Conservation (phyloP, 2,797 vertebrate species). For the Darevskia nairensis region DNA sequence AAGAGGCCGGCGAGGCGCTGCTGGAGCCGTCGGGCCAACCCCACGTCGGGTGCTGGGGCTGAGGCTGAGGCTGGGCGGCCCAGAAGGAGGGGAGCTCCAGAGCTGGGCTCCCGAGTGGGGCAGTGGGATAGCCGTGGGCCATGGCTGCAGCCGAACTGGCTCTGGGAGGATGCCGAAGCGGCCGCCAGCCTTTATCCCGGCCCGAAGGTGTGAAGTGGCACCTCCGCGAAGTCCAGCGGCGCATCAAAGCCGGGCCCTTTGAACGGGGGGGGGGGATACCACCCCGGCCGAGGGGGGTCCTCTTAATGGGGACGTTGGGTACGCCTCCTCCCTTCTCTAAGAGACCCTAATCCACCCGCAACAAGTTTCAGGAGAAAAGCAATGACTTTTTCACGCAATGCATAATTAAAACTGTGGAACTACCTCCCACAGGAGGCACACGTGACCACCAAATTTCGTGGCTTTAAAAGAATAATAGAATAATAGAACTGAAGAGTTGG, state of each 20-base stretch:
- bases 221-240: slow-evolving; percentile 70
- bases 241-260: slow-evolving; percentile 76
- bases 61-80: slow-evolving; percentile 53
- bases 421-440: no score
- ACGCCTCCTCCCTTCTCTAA: no score
- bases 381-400: no score
- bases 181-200: slow-evolving; percentile 81
- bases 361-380: no score
- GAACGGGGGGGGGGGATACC: neutral
- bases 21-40: slow-evolving; percentile 41
- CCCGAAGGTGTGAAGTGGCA: slow-evolving; percentile 80
- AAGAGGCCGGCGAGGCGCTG: slow-evolving; percentile 77
- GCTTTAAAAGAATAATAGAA: no score
- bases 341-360: no score
- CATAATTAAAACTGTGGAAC: no score
- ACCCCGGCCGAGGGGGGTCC: neutral
- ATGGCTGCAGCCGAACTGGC: slow-evolving; percentile 60
- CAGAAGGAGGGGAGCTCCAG: slow-evolving; percentile 24
- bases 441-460: no score
- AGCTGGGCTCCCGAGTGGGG: slow-evolving; percentile 74
- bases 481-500: no score
- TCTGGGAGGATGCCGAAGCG: neutral
- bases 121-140: slow-evolving; percentile 52
- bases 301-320: neutral
- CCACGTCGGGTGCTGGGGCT: slow-evolving; percentile 57